phyloP scores from a whole-genome alignment of 2,113 vertebrate genomes.

The Arenaria interpres region DNA sequence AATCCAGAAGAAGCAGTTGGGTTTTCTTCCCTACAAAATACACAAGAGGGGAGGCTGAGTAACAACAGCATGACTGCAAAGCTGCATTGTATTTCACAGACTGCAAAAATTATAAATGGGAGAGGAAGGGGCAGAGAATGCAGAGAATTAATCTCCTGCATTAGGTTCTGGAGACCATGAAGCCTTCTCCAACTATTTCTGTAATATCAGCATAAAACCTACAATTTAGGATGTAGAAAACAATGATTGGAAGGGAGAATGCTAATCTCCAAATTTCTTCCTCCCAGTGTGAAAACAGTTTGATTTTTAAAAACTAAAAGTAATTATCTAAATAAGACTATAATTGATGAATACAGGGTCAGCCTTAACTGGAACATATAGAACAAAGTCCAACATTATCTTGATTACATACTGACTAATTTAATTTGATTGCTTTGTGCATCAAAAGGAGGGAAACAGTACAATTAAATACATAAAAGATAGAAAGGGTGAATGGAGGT shows the following conservation, averaged over 20 bases:
- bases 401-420: neutral
- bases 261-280: neutral
- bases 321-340: neutral
- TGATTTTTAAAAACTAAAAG: neutral
- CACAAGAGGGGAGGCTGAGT: neutral
- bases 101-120: neutral
- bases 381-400: neutral
- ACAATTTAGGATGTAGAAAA: neutral
- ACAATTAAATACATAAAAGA: neutral
- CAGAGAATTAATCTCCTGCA: neutral
- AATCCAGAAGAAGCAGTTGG: neutral
- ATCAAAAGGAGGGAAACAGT: neutral
- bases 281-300: neutral
- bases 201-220: neutral
- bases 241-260: neutral
- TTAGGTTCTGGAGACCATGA: neutral
- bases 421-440: neutral
- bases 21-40: neutral
- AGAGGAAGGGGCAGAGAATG: neutral
- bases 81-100: neutral
- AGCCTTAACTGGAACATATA: neutral
- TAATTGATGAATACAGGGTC: neutral
- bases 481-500: neutral
- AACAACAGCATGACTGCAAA: neutral
- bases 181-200: neutral